Evolutionary conservation across 2,113 vertebrate genomes (phyloP).

Genomic region (Odobenus rosmarus): DNA sequence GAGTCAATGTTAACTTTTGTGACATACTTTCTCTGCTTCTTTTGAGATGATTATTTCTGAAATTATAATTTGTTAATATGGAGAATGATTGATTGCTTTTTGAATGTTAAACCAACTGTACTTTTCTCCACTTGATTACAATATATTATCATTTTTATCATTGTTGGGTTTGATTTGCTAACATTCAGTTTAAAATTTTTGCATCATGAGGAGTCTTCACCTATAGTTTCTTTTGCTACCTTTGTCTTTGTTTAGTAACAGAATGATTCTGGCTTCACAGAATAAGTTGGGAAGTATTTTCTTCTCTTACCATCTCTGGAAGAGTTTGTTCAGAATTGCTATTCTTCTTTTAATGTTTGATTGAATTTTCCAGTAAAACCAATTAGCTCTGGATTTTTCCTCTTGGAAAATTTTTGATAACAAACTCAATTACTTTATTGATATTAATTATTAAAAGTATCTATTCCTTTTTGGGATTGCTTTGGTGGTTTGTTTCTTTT

Average conservation of each 20-base stretch:
- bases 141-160: background rate
- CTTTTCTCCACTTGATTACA: background rate
- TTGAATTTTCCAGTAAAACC: background rate
- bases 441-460: background rate
- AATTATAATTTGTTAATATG: background rate
- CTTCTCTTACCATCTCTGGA: background rate
- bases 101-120: background rate
- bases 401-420: background rate
- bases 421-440: background rate
- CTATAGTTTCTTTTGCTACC: background rate
- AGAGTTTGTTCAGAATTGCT: background rate
- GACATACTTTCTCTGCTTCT: background rate
- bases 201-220: background rate
- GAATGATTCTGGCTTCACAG: background rate
- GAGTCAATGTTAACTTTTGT: background rate
- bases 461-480: background rate
- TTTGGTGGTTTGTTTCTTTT: background rate
- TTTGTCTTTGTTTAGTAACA: background rate
- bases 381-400: background rate
- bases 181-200: background rate
- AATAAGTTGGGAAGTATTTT: background rate
- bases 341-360: background rate
- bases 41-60: background rate
- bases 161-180: background rate
- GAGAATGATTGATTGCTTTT: background rate